Conservation (phyloP, 2,888 invertebrate species). For the Pandemis corylana region DNA sequence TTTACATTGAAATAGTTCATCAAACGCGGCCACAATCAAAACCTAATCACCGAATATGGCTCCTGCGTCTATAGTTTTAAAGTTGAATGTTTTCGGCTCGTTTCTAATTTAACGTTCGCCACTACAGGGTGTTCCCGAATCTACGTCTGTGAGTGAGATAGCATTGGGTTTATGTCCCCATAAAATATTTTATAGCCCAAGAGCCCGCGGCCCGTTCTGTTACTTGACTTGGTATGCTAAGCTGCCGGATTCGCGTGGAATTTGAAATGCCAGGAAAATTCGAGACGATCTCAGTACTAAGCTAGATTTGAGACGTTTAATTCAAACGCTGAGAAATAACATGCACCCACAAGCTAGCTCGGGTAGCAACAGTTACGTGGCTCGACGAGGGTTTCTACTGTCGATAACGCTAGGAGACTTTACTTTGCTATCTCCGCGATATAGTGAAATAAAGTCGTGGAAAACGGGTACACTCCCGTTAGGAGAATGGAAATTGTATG, state of each 20-base stretch:
- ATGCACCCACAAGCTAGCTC: too few species aligned
- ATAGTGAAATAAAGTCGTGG: too few species aligned
- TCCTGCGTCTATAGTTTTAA: slow-evolving; percentile 14
- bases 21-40: slow-evolving; percentile 25
- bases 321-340: not conserved
- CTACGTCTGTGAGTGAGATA: slow-evolving; percentile 49
- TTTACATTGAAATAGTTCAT: slow-evolving; percentile 43
- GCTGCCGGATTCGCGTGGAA: slow-evolving; percentile 31
- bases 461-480: too few species aligned
- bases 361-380: too few species aligned
- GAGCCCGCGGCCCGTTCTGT: slow-evolving; percentile 18
- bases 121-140: slow-evolving; percentile 46
- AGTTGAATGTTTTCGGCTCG: slow-evolving; percentile 13
- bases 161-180: slow-evolving; percentile 55
- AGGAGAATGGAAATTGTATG: too few species aligned
- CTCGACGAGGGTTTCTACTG: too few species aligned
- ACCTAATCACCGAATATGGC: slow-evolving; percentile 17
- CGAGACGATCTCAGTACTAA: slow-evolving; percentile 16
- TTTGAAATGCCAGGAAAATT: slow-evolving; percentile 23
- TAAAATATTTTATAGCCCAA: slow-evolving; percentile 62
- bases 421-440: too few species aligned
- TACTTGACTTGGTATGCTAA: slow-evolving; percentile 35
- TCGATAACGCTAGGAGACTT: too few species aligned
- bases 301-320: slow-evolving; percentile 18
- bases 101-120: slow-evolving; percentile 63